phyloP scores from a whole-genome alignment of 2,888 invertebrate genomes.

The Lobophora halterata region DNA sequence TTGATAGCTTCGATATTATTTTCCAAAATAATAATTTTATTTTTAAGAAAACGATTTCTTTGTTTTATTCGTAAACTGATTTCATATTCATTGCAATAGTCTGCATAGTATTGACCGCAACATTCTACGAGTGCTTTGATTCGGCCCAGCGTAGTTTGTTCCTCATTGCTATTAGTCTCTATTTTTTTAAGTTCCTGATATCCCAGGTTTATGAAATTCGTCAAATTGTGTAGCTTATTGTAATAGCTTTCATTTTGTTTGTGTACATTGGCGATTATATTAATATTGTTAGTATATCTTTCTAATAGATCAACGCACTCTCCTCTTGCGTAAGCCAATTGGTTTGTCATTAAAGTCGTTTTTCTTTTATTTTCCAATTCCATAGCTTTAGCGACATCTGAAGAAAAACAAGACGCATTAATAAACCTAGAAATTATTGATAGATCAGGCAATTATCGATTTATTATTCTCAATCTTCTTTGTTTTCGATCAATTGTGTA shows the following conservation, averaged over 20 bases:
- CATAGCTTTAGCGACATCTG: conserved; percentile 50
- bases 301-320: conserved; percentile 41
- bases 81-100: conserved; percentile 44
- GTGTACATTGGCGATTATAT: conserved; percentile 35
- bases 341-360: conserved; percentile 35
- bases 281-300: conserved; percentile 33
- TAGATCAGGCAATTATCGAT: too few species aligned
- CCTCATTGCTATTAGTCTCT: conserved; percentile 33
- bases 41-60: conserved; percentile 48
- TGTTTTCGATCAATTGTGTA: too few species aligned
- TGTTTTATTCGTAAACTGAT: conserved; percentile 44
- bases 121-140: conserved; percentile 49
- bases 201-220: conserved; percentile 47
- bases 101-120: conserved; percentile 53
- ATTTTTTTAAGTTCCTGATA: conserved; percentile 49
- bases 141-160: conserved; percentile 38
- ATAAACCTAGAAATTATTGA: too few species aligned
- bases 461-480: too few species aligned
- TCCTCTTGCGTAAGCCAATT: conserved; percentile 39
- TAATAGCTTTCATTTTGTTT: conserved; percentile 40
- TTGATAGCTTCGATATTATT: conserved; percentile 37
- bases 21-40: conserved; percentile 49
- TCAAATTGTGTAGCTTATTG: conserved; percentile 41
- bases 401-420: too few species aligned
- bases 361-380: conserved; percentile 47